These are phyloP conservation scores for Caenorhabditis sp. DNA, from an alignment of 2,888 invertebrate genomes.

Conservation along the genomic window DNA sequence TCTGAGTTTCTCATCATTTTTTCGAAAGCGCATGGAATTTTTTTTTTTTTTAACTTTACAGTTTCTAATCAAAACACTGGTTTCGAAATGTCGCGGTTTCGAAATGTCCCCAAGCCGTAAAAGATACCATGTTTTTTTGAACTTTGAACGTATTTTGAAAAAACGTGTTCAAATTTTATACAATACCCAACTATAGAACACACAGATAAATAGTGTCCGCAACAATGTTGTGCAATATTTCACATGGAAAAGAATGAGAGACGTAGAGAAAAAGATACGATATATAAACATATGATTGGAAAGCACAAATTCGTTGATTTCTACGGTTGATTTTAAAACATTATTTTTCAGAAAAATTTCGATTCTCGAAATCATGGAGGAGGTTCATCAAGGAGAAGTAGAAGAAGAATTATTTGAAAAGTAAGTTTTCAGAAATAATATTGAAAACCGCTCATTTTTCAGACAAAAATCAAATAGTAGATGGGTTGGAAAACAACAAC, in stretches of 20 bases:
- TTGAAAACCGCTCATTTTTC: background rate
- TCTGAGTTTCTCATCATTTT: too few species aligned
- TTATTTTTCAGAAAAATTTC: too few species aligned
- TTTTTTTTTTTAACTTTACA: too few species aligned
- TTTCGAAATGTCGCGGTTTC: too few species aligned
- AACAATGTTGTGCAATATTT: slow-evolving; percentile 3
- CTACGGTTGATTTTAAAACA: too few species aligned
- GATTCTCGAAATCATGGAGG: background rate
- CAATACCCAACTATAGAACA: too few species aligned
- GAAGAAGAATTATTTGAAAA: background rate
- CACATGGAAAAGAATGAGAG: background rate
- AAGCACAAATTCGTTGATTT: background rate
- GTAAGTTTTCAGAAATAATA: background rate
- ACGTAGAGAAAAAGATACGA: background rate
- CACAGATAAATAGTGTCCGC: background rate
- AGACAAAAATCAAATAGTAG: background rate
- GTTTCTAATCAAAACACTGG: too few species aligned
- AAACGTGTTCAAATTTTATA: too few species aligned
- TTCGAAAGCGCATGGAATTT: too few species aligned
- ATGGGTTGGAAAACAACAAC: background rate
- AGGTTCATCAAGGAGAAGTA: background rate
- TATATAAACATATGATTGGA: background rate
- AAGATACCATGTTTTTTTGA: too few species aligned
- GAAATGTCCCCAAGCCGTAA: too few species aligned
- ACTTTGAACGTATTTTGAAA: too few species aligned